phyloP scores from a whole-genome alignment of 2,113 vertebrate genomes.

The Psophia crepitans region DNA sequence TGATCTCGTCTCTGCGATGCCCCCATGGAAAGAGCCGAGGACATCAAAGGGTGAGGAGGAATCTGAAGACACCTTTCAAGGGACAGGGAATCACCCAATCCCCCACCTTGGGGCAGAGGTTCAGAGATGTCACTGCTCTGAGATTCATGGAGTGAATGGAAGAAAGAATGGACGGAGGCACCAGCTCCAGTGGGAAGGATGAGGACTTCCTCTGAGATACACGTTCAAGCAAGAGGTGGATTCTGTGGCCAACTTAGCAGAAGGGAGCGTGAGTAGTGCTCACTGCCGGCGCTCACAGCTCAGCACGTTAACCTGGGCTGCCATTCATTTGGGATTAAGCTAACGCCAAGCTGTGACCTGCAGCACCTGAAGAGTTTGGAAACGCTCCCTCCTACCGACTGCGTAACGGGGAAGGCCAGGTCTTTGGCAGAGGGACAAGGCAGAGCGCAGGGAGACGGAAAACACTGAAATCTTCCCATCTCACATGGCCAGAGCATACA shows the following conservation, averaged over 20 bases:
- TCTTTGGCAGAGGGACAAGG: not conserved
- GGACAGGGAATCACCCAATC: not conserved
- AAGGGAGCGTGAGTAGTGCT: rapidly evolving
- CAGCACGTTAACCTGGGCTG: not conserved
- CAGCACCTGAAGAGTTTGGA: not conserved
- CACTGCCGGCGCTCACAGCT: not conserved
- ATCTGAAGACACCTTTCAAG: not conserved
- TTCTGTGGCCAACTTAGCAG: not conserved
- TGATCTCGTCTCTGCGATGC: not conserved
- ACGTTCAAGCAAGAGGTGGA: not conserved
- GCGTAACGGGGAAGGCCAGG: not conserved
- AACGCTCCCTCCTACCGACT: not conserved
- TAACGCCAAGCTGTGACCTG: not conserved
- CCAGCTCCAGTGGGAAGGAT: not conserved
- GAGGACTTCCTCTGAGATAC: not conserved
- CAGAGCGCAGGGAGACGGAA: not conserved
- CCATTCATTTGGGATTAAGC: not conserved
- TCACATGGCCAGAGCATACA: not conserved
- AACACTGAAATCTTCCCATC: not conserved
- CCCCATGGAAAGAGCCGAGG: not conserved
- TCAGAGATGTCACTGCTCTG: not conserved
- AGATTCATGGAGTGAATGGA: not conserved
- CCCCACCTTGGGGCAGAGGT: not conserved
- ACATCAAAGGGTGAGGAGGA: not conserved
- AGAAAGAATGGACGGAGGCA: not conserved